Percentiles rank a stretch among this genome's conserved stretches.
Evolutionary conservation across 53 echinoderm and acorn worm species (phyloP).

Genomic region (Glandiceps talaboti): DNA sequence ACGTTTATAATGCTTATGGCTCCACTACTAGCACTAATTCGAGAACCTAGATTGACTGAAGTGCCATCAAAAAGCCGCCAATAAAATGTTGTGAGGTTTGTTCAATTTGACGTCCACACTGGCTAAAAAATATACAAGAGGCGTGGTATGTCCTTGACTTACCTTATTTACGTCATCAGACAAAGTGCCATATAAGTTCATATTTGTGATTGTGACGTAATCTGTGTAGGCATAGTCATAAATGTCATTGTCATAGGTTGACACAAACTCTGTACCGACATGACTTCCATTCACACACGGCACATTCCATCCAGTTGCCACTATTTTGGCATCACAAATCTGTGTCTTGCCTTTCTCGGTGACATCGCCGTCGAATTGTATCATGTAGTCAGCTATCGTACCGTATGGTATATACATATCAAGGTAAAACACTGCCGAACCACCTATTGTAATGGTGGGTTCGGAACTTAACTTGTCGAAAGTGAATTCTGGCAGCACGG

Average conservation of each 20-base stretch:
- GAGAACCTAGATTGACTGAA: no score
- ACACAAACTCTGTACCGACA: conserved; percentile 34
- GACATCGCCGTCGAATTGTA: conserved; percentile 28
- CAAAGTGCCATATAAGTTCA: conserved; percentile 19
- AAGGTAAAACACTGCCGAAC: conserved; percentile 53
- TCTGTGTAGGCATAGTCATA: conserved; percentile 51
- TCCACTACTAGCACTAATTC: no score
- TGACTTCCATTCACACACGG: conserved; percentile 81
- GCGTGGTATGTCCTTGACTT: no score
- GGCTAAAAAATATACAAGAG: no score
- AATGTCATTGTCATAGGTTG: conserved; percentile 25
- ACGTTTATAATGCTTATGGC: no score
- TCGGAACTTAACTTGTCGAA: conserved; percentile 45
- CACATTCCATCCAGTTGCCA: conserved; percentile 66
- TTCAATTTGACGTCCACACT: no score
- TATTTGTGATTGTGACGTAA: conserved; percentile 58
- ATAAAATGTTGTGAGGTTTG: no score
- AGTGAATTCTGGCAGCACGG: conserved; percentile 22
- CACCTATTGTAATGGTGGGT: conserved; percentile 52
- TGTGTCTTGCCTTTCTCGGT: conserved; percentile 34
- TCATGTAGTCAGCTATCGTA: conserved; percentile 38
- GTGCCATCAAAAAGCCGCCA: no score
- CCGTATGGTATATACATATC: conserved; percentile 74
- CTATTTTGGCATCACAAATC: conserved; percentile 49
- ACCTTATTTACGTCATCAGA: conserved; percentile 26